Base-by-base conservation (phyloP, 2,797 vertebrate species). In the Ctenosaura bakeri region DNA sequence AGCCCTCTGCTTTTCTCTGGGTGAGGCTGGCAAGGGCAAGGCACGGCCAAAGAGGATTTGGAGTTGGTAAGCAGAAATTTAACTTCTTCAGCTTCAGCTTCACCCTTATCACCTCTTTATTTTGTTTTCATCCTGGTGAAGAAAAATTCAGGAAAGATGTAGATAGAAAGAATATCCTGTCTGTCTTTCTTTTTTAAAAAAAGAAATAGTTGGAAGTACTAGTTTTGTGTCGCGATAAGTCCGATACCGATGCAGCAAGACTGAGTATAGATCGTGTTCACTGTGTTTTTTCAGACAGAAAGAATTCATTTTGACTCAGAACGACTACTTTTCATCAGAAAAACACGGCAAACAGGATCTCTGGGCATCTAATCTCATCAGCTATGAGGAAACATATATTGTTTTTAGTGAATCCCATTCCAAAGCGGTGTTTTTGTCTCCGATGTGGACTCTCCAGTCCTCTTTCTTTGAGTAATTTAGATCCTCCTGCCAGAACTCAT, bases 21-120 rank as follows among this genome's bases (percentile, higher is more conserved):
- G 80, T 9, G 42, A 80, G 22, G 74, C 46, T 24, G 50, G 56
- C 59, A 77, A 52, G 46, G 4, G 24, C 35, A 8, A 38, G 52
- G 24, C 24, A 81, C 76, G 64, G 38, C 62, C 38, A n/a, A 62
- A 50, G 74, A 71, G 26, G 50, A 10, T 82, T 46, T 32, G 2
- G 22, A 29, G 64, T 35, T 42, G 91, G 91, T 92, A 69, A 92
- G 91, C 87, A 59, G 42, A 80, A 69, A n/a, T 87, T 73, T 71
- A 10, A 29, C 12, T 50, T 26, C 42, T 26, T 26, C 38, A 20
- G 20, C 74, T 77, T 42, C 38, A 32, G 1, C 29, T 32, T 77
- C 42, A 26, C 26, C 46, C 10, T 46, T 78, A 12, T 24, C n/a
- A 12, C 77, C 12, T 78, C 42, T 78, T 29, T 50, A 10, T 38